phyloP scores from a whole-genome alignment of 37 sponge, comb jelly and placozoan species.

The Eunapius fragilis region DNA sequence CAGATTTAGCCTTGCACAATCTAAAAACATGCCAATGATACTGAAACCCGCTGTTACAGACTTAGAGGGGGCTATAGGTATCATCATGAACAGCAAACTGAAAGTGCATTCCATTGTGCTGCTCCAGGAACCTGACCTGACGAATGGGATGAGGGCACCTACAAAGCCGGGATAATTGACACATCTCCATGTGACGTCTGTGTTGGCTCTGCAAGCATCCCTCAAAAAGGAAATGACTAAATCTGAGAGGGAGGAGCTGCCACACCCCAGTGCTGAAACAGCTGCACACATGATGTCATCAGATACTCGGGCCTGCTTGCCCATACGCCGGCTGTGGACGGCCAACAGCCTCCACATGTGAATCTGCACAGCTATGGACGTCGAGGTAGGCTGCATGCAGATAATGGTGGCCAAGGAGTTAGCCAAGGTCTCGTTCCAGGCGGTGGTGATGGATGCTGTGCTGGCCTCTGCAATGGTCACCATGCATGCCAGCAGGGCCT shows the following conservation, averaged over 20 bases:
- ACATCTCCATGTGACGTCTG: background rate
- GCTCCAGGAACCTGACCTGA: background rate
- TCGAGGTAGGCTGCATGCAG: conserved; percentile 27
- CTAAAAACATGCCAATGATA: conserved; percentile 10
- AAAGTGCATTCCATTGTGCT: background rate
- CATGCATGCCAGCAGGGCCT: conserved; percentile 30
- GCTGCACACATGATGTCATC: background rate
- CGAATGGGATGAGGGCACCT: background rate
- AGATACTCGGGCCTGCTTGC: background rate
- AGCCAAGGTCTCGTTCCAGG: conserved; percentile 13
- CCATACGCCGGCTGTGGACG: background rate
- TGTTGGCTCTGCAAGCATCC: background rate
- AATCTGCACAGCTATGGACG: conserved; percentile 16
- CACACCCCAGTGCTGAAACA: background rate
- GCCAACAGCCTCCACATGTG: conserved; percentile 45
- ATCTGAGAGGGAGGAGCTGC: background rate
- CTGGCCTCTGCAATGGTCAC: conserved; percentile 25
- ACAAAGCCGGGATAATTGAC: background rate
- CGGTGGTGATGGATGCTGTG: background rate
- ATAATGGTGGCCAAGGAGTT: conserved; percentile 19
- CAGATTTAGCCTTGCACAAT: conserved; percentile 16
- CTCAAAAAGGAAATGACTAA: conserved; percentile 33
- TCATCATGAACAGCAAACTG: background rate
- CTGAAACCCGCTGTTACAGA: background rate
- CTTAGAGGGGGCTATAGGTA: background rate